These are phyloP conservation scores for Ancistrus triradiatus DNA, from an alignment of 2,113 vertebrate genomes.

Conservation along the genomic window DNA sequence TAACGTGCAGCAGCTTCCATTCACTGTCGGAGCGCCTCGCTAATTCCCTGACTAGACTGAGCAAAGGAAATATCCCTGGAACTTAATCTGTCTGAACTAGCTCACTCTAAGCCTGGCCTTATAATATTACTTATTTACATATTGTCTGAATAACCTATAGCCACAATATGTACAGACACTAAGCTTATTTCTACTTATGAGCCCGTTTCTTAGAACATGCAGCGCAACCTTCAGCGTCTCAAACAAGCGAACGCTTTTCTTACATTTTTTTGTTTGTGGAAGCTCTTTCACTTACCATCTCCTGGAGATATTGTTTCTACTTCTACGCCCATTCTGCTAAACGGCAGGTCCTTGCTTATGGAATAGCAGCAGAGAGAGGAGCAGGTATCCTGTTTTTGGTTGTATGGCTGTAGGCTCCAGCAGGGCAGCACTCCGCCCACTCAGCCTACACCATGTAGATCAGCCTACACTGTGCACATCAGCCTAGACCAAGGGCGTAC, in stretches of 20 bases:
- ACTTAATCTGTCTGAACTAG: neutral
- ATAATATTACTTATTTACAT: neutral
- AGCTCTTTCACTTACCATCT: slow-evolving; percentile 75
- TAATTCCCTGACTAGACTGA: slow-evolving; percentile 29
- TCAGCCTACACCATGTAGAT: neutral
- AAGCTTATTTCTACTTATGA: too few relatives aligned
- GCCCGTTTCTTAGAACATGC: neutral
- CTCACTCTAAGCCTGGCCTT: neutral
- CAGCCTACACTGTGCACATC: neutral
- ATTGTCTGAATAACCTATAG: too few relatives aligned
- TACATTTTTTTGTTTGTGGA: neutral
- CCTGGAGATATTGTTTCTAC: slow-evolving; percentile 93
- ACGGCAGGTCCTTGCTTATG: slow-evolving; percentile 40
- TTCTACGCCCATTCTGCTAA: slow-evolving; percentile 83
- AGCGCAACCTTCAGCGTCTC: neutral
- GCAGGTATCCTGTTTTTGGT: slow-evolving; percentile 12
- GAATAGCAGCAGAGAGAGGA: slow-evolving; percentile 25
- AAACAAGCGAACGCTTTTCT: neutral
- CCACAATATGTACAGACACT: too few relatives aligned
- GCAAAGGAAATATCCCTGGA: slow-evolving; percentile 1
- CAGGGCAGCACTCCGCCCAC: slow-evolving; percentile 48
- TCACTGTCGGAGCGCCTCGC: neutral
- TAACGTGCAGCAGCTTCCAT: neutral
- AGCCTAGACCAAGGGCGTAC: too few relatives aligned
- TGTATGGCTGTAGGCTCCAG: neutral